Evolutionary conservation across 2,888 invertebrate genomes (phyloP).

Genomic region (Hypomecis atomaria): DNA sequence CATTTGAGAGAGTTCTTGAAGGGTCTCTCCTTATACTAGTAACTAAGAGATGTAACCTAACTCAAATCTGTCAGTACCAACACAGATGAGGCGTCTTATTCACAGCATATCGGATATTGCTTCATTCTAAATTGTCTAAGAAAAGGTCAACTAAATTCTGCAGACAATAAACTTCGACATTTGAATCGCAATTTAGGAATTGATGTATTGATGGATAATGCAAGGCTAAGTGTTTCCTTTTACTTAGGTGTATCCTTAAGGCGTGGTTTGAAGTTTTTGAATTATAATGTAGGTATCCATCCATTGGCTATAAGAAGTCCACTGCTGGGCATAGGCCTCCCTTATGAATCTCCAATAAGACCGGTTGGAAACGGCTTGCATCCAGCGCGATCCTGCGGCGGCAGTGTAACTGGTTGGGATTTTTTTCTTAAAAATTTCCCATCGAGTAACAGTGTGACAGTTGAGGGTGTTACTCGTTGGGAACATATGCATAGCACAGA

Average conservation of each 20-base stretch:
- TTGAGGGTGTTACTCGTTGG: no score
- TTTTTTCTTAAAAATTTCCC: no score
- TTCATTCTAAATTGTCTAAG: conserved; percentile 25
- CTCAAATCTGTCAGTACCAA: conserved; percentile 7
- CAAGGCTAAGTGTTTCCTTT: conserved; percentile 8
- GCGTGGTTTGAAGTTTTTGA: neutral
- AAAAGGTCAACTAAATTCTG: conserved; percentile 30
- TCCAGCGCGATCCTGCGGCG: no score
- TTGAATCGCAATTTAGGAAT: conserved; percentile 24
- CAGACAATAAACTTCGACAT: conserved; percentile 35
- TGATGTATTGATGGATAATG: conserved; percentile 29
- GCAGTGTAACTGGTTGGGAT: no score
- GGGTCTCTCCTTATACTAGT: neutral
- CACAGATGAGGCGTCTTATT: conserved; percentile 2
- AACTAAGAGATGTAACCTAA: neutral
- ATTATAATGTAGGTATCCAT: neutral
- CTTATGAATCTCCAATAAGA: no score
- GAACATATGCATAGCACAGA: no score
- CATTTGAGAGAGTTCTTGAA: neutral
- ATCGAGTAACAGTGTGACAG: no score
- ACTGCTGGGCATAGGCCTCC: no score
- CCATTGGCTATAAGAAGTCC: no score
- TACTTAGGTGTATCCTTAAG: conserved; percentile 2
- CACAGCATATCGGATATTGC: conserved; percentile 21
- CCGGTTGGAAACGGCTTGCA: no score